Conservation (phyloP, 2,888 invertebrate species). For the Sinopyrophorus schimmeli region DNA sequence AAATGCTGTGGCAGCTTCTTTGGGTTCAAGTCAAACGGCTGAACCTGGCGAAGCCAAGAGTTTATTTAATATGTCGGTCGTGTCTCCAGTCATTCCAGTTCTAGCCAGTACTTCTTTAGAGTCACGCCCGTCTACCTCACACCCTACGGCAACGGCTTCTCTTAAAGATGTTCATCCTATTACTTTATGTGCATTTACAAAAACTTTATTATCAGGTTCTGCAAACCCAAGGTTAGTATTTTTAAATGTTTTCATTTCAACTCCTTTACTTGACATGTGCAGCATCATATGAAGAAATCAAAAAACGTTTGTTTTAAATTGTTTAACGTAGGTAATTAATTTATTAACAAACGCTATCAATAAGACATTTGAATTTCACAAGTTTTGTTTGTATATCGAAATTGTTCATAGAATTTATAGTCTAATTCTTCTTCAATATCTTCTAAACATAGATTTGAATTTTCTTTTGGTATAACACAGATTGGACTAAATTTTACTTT, state of each 20-base stretch:
- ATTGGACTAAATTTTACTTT: constrained; percentile 3
- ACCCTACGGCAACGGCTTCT: constrained; percentile 1
- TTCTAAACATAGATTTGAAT: constrained; percentile 16
- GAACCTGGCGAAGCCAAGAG: constrained; percentile 43
- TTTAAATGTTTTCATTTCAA: too few species aligned
- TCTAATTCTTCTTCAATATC: constrained; percentile 19
- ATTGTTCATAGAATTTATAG: constrained; percentile 9
- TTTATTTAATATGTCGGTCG: constrained; percentile 41
- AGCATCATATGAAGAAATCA: too few species aligned
- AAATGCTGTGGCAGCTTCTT: constrained; percentile 64
- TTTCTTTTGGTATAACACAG: constrained; percentile 9
- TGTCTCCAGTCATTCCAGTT: constrained; percentile 28
- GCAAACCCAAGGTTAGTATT: constrained; percentile 9
- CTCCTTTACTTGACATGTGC: too few species aligned
- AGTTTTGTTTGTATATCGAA: constrained; percentile 2
- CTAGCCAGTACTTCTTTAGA: constrained; percentile 9
- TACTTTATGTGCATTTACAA: constrained; percentile 11
- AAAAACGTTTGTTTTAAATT: too few species aligned
- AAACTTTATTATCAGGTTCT: constrained; percentile 11
- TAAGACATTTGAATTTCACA: too few species aligned
- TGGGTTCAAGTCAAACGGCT: constrained; percentile 39
- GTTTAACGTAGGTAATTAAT: too few species aligned
- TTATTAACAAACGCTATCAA: too few species aligned
- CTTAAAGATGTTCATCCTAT: constrained; percentile 18
- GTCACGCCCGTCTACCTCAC: constrained; percentile 19